Conservation (phyloP, 1,140 invertebrate genomes). For the Brachionus manjavacas region DNA sequence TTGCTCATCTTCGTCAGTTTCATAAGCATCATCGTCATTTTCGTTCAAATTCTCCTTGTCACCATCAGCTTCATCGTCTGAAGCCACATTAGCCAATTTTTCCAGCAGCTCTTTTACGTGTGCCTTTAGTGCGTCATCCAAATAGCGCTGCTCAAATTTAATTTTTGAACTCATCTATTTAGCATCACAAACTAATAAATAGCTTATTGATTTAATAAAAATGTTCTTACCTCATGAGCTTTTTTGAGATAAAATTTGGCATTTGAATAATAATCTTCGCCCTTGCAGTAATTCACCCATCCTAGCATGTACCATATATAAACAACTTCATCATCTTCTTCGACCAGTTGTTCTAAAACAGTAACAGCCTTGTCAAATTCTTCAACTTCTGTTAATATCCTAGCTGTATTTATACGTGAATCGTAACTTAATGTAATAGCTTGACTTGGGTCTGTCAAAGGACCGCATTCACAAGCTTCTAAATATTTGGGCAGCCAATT, state of each 20-base stretch:
- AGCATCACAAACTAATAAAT: background rate
- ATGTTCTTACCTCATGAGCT: conserved; percentile 50
- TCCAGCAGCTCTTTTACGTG: conserved; percentile 19
- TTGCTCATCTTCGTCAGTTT: conserved; percentile 27
- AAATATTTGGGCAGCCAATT: conserved; percentile 28
- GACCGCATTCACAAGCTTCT: conserved; percentile 9
- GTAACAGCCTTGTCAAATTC: conserved; percentile 49
- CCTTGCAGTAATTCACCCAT: conserved; percentile 54
- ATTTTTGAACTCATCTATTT: background rate
- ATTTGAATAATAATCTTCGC: conserved; percentile 51
- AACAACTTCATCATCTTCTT: conserved; percentile 50
- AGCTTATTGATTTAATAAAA: background rate
- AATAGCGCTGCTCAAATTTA: conserved; percentile 30
- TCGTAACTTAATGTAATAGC: conserved; percentile 6
- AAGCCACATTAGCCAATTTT: background rate
- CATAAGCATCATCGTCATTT: background rate
- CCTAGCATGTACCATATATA: conserved; percentile 57
- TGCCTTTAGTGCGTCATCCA: background rate
- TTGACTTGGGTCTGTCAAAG: conserved; percentile 4
- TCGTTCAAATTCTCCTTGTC: conserved; percentile 30
- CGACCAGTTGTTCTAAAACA: conserved; percentile 49
- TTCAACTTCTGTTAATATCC: conserved; percentile 55
- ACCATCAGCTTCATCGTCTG: conserved; percentile 16
- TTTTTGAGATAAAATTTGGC: conserved; percentile 55
- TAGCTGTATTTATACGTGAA: conserved; percentile 50